A percentile compares a stretch with the other conserved stretches of the same genome.
phyloP scores from a whole-genome alignment of 1,140 invertebrate species.

The Neotoxoptera formosana region DNA sequence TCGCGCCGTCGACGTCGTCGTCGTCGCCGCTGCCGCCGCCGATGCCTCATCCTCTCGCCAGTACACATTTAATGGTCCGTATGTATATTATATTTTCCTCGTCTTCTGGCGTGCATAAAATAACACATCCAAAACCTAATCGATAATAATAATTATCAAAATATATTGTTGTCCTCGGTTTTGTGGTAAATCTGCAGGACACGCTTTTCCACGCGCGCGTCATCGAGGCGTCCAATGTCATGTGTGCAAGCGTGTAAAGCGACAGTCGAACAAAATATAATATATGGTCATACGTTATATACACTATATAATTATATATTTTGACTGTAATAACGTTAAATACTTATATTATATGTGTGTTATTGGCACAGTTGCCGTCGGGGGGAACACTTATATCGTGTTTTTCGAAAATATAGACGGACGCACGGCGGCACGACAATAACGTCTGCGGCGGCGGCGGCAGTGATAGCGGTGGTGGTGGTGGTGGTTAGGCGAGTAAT shows the following conservation, averaged over 20 bases:
- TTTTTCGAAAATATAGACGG: neutral
- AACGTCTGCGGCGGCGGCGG: neutral
- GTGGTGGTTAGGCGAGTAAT: neutral
- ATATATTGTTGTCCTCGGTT: no score
- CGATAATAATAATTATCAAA: neutral
- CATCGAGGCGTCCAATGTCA: neutral
- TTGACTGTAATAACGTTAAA: neutral
- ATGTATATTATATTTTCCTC: neutral
- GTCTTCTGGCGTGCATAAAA: neutral
- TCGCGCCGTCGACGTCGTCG: neutral
- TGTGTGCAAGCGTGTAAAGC: neutral
- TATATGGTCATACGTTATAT: no score
- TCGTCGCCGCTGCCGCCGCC: neutral
- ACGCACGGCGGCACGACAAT: no score
- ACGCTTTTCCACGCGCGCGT: neutral
- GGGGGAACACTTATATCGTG: neutral
- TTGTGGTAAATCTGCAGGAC: neutral
- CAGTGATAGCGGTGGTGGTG: neutral
- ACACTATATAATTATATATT: no score
- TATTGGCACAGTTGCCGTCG: neutral
- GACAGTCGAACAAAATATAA: no score
- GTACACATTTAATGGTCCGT: neutral
- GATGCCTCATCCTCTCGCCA: neutral
- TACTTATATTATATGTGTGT: no score
- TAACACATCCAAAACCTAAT: neutral